These are phyloP conservation scores for Caenorhabditis sp. DNA, from an alignment of 2,888 invertebrate genomes.

Conservation along the genomic window DNA sequence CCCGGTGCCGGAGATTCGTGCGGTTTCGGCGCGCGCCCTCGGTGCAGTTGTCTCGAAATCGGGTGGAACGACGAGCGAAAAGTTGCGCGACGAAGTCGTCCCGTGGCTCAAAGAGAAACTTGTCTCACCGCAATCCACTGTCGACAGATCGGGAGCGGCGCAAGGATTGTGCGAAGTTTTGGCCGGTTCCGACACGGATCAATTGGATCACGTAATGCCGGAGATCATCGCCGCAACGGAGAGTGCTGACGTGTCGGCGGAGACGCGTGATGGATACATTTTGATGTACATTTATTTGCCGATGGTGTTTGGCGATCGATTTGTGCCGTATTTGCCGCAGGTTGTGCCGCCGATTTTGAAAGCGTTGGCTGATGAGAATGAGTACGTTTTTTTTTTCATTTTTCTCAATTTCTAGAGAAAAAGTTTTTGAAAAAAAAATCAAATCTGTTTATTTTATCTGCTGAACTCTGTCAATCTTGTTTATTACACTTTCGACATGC, in stretches of 20 bases:
- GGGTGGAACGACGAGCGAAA: constrained; percentile 76
- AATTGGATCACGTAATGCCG: constrained; percentile 94
- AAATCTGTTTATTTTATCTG: too few species aligned
- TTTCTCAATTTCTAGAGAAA: too few species aligned
- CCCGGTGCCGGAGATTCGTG: constrained; percentile 96
- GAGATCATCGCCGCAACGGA: constrained; percentile 70
- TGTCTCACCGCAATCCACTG: constrained; percentile 91
- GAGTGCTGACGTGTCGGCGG: constrained; percentile 75
- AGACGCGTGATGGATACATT: constrained; percentile 98
- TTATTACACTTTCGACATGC: background rate
- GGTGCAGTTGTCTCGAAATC: constrained; percentile 64
- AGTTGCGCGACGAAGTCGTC: constrained; percentile 88
- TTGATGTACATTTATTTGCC: constrained; percentile 99
- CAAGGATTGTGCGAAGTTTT: constrained; percentile 81
- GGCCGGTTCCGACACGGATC: constrained; percentile 91
- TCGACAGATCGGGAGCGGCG: constrained; percentile 92
- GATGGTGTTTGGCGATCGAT: constrained; percentile 91
- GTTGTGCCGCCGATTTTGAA: constrained; percentile 96
- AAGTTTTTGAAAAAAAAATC: too few species aligned
- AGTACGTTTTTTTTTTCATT: constrained; percentile 72
- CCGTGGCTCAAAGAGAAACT: constrained; percentile 98
- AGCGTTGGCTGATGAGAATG: constrained; percentile 97
- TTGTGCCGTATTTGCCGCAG: constrained; percentile 92
- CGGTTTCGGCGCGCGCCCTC: constrained; percentile 87
- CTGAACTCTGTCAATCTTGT: too few species aligned